phyloP scores from a whole-genome alignment of 2,113 vertebrate genomes.

The Phoxinus phoxinus region DNA sequence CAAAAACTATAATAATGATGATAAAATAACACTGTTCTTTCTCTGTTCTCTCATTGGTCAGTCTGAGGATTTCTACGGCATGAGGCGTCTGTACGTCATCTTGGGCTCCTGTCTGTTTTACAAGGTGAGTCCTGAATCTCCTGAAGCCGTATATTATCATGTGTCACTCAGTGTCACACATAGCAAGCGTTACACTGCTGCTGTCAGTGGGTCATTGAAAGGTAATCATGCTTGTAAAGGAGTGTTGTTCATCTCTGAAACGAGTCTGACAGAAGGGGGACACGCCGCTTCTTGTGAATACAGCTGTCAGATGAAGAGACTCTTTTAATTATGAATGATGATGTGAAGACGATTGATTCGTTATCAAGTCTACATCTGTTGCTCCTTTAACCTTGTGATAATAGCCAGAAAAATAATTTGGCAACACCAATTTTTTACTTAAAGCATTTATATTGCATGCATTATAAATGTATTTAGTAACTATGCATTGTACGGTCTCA shows the following conservation, averaged over 20 bases:
- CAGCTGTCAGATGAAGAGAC: not conserved
- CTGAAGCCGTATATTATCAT: not conserved
- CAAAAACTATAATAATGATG: not conserved
- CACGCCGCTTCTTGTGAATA: not conserved
- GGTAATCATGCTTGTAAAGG: not conserved
- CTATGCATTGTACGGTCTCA: too few species aligned
- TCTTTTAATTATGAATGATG: constrained; percentile 37
- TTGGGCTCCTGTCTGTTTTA: constrained; percentile 95
- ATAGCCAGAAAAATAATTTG: too few species aligned
- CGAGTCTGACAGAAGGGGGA: not conserved
- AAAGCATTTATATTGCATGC: too few species aligned
- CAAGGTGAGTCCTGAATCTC: constrained; percentile 79
- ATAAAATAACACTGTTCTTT: not conserved
- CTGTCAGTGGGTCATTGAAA: not conserved
- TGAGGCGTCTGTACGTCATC: constrained; percentile 90
- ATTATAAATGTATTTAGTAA: too few species aligned
- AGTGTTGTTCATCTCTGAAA: not conserved
- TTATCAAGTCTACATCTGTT: not conserved
- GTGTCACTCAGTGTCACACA: not conserved
- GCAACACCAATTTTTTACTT: too few species aligned
- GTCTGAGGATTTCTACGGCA: constrained; percentile 93
- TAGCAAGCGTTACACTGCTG: not conserved
- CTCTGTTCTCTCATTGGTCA: constrained; percentile 56
- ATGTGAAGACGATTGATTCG: not conserved
- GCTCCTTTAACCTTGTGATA: not conserved